Base-by-base conservation (phyloP, 2,113 vertebrate species). In the Leucosticte australis region DNA sequence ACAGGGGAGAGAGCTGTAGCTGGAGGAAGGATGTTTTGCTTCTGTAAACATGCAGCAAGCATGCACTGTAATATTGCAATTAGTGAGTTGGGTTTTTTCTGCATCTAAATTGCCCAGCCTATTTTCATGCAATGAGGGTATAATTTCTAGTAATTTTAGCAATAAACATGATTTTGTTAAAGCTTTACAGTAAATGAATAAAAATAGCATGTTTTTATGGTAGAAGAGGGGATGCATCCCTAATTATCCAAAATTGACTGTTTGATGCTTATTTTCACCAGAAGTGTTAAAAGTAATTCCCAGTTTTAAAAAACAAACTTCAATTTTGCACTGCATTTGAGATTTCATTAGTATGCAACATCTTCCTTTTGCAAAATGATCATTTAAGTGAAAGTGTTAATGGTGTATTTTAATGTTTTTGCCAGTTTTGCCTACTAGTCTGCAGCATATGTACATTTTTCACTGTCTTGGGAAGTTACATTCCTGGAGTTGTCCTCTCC, bases 361-460 rank as follows among this genome's bases (percentile, higher is more conserved):
- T 60, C 55, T 76, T 90, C 83, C 24, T 79, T 73, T 73, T 78
- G 47, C 37, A 91, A 87, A 89, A 81, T 50, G 1, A 68, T 37
- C 17, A 44, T 28, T 67, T 75, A 65, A 52, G 44, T 88, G 18
- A 14, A 76, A 49, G 10, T 94, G 26, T 64, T 92, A 93, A 96
- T 68, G 62, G n/a, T 62, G 57, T 53, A 15, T n/a, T 97, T 71
- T 83, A 47, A 35, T 97, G 80, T 95, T 94, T 97, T 94, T 98
- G 87, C 82, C 96, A 99, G 99, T 99, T 99, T 91, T 99, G 99
- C 96, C 98, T 99, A 87, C 98, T 99, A 95, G 98, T 99, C 92
- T 99, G 99, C 98, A 99, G 99, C 23, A 86, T 99, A 62, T 99
- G 99, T 96, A 99, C 98, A 18, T 99, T 99, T 97, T 98, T 99